Percentiles rank a stretch among this genome's conserved stretches.
phyloP scores from a whole-genome alignment of 2,888 invertebrate genomes.

The Melanostoma scalare region DNA sequence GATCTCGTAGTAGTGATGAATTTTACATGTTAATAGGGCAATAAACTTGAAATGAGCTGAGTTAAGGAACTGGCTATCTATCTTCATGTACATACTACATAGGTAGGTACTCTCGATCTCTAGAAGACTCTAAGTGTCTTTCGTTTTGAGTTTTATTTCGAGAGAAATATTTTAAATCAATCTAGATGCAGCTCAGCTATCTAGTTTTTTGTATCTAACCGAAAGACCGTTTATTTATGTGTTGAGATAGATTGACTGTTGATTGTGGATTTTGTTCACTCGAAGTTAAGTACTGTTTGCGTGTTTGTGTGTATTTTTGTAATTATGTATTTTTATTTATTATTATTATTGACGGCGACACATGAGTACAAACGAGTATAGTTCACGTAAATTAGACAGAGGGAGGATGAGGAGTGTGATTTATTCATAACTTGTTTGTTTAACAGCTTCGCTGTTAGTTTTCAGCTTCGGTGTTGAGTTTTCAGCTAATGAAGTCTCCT shows the following conservation, averaged over 20 bases:
- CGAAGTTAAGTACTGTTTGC: neutral
- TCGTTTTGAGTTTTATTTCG: constrained; percentile 1
- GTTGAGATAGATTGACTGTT: neutral
- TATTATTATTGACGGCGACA: no score
- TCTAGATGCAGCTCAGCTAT: constrained; percentile 21
- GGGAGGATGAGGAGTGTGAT: no score
- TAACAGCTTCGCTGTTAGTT: no score
- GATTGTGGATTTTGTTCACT: constrained; percentile 17
- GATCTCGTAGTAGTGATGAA: constrained; percentile 49
- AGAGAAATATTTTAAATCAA: constrained; percentile 39
- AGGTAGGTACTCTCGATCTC: neutral
- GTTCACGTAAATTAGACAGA: no score
- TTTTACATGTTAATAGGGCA: constrained; percentile 68
- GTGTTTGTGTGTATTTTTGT: no score
- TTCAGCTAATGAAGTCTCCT: no score
- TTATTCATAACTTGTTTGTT: no score
- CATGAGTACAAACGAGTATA: no score
- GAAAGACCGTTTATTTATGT: neutral
- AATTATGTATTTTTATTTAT: no score
- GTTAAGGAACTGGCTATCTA: neutral
- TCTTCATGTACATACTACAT: no score
- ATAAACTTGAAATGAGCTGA: constrained; percentile 51
- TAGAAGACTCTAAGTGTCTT: neutral
- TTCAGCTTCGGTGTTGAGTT: no score
- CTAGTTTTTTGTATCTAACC: constrained; percentile 7